Conservation (phyloP, 2,797 vertebrate species). For the Danio aesculapii region DNA sequence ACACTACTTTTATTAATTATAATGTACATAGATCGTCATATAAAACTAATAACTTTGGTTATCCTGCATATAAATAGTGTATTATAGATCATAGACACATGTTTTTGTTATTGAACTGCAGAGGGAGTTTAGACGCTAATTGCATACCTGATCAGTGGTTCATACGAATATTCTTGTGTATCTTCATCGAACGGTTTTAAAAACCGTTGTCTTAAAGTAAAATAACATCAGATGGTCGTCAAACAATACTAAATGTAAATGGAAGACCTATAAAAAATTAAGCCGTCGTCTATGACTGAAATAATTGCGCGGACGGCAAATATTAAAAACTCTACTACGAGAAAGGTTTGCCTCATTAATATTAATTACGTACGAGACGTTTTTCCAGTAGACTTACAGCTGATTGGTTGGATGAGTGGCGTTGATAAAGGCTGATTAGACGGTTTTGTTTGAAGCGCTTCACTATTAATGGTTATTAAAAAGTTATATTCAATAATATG, state of each 20-base stretch:
- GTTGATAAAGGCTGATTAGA: not conserved
- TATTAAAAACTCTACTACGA: not conserved
- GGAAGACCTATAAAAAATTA: not conserved
- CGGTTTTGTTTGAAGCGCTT: not conserved
- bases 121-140: too few species aligned
- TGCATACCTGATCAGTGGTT: too few species aligned
- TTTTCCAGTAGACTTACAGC: not conserved
- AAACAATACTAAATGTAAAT: not conserved
- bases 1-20: too few species aligned
- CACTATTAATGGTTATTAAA: not conserved
- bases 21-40: too few species aligned
- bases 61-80: too few species aligned
- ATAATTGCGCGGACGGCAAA: not conserved
- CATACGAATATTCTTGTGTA: not conserved
- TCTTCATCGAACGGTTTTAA: not conserved
- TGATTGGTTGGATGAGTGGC: conserved; percentile 20
- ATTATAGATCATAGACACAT: too few species aligned
- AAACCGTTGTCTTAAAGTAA: not conserved
- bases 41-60: too few species aligned
- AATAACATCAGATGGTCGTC: not conserved
- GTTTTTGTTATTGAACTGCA: too few species aligned
- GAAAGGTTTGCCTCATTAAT: not conserved
- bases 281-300: not conserved
- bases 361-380: conserved; percentile 4
- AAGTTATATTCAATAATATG: not conserved